Percentiles rank a stretch among this genome's conserved stretches.
Conservation (phyloP, 2,113 vertebrate species). For the Brachirus orientalis region DNA sequence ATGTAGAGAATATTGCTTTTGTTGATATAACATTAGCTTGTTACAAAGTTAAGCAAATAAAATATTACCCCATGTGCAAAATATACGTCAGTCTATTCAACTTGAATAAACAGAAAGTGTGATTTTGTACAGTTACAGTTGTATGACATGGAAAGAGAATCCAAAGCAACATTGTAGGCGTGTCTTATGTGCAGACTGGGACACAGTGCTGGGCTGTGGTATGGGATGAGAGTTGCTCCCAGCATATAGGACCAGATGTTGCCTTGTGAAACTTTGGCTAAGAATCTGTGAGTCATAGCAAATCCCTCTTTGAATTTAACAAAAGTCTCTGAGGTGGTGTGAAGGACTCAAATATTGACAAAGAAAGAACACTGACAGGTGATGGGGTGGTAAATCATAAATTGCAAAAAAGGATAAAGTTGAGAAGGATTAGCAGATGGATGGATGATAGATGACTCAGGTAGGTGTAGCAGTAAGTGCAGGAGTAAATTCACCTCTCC, state of each 20-base stretch:
- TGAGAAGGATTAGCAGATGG: slow-evolving; percentile 39
- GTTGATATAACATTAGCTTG: too few relatives aligned
- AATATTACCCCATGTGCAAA: background rate
- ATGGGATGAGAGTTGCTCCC: slow-evolving; percentile 38
- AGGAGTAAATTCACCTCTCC: slow-evolving; percentile 15
- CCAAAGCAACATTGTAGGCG: too few relatives aligned
- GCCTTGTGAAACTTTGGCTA: slow-evolving; percentile 45
- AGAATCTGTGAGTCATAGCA: slow-evolving; percentile 68
- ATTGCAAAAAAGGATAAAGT: slow-evolving; percentile 18
- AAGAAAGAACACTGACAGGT: slow-evolving; percentile 26
- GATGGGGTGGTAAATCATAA: too few relatives aligned
- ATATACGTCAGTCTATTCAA: too few relatives aligned
- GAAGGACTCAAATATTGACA: slow-evolving; percentile 5
- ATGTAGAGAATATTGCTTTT: too few relatives aligned
- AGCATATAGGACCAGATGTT: slow-evolving; percentile 73
- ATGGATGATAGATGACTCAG: slow-evolving; percentile 18
- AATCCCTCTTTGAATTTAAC: slow-evolving; percentile 22
- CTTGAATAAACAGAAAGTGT: too few relatives aligned
- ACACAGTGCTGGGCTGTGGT: slow-evolving; percentile 33
- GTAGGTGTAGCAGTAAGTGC: slow-evolving; percentile 12
- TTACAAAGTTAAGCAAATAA: too few relatives aligned
- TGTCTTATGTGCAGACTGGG: slow-evolving; percentile 5
- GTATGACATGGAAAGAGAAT: too few relatives aligned
- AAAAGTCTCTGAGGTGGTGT: slow-evolving; percentile 20
- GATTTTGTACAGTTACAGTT: background rate